Percentiles rank a stretch among this genome's conserved stretches.
Evolutionary conservation across 2,113 vertebrate genomes (phyloP).

Genomic region (Cynopterus brachyotis): DNA sequence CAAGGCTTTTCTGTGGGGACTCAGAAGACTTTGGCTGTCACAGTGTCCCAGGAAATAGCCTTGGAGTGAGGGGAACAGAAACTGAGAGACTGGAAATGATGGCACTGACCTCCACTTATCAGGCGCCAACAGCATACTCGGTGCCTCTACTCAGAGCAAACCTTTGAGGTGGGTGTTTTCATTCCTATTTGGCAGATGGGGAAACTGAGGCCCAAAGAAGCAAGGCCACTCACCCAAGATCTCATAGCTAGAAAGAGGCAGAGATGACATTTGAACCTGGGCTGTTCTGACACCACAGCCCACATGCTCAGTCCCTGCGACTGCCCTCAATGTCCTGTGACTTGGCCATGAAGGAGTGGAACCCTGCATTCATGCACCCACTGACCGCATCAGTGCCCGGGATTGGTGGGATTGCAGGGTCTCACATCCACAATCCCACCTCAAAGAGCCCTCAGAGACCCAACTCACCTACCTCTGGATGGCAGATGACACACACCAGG

Average conservation of each 20-base stretch:
- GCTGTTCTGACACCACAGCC: not conserved
- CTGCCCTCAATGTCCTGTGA: not conserved
- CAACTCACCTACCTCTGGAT: not conserved
- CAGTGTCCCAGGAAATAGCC: fast-evolving
- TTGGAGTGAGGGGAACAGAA: not conserved
- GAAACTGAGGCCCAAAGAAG: not conserved
- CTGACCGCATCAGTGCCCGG: not conserved
- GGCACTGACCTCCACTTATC: too few species aligned
- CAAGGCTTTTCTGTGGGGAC: not conserved
- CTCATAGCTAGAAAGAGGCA: not conserved
- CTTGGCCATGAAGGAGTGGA: too few species aligned
- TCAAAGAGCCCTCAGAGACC: not conserved
- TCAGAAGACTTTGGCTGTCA: not conserved
- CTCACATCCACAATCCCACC: not conserved
- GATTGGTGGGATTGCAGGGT: not conserved
- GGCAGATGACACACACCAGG: too few species aligned
- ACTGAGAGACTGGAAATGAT: not conserved
- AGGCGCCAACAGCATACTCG: fast-evolving
- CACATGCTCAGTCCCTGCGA: fast-evolving
- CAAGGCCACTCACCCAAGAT: not conserved
- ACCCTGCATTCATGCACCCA: not conserved
- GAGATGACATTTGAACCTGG: not conserved
- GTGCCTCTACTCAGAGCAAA: not conserved
- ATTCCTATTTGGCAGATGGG: not conserved
- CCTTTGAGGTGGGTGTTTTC: not conserved